Conservation (phyloP, 2,888 invertebrate species). For the Cosmia trapezina region DNA sequence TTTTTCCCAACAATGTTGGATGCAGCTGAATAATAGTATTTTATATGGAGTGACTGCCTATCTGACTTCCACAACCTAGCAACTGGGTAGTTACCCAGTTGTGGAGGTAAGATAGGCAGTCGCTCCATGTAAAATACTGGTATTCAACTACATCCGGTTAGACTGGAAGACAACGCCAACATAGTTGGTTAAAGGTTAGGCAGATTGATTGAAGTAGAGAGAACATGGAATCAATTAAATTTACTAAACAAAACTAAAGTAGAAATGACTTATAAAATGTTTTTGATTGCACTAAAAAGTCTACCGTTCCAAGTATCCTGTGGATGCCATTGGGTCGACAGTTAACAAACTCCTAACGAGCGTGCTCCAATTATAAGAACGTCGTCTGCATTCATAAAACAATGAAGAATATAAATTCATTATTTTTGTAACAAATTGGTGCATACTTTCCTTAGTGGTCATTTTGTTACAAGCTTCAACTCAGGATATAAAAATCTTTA, state of each 20-base stretch:
- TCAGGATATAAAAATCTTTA: constrained; percentile 4
- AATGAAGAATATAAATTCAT: constrained; percentile 35
- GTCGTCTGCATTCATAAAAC: constrained; percentile 32
- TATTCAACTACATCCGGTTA: too few species aligned
- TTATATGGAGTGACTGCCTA: too few species aligned
- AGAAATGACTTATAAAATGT: too few species aligned
- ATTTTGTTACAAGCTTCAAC: constrained; percentile 13
- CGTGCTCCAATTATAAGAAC: constrained; percentile 36
- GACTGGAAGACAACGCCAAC: too few species aligned
- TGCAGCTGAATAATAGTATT: too few species aligned
- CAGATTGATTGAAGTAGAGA: not conserved
- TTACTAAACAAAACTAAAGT: not conserved
- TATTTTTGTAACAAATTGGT: constrained; percentile 53
- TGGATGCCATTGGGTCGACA: not conserved
- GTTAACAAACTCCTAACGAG: constrained; percentile 48
- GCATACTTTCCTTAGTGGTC: constrained; percentile 22
- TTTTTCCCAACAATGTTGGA: too few species aligned
- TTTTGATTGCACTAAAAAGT: not conserved
- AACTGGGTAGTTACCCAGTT: too few species aligned
- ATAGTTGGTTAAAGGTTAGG: too few species aligned
- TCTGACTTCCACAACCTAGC: too few species aligned
- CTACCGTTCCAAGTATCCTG: not conserved
- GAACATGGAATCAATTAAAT: not conserved
- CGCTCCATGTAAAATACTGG: too few species aligned
- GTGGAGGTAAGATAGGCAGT: too few species aligned